Base-by-base conservation (phyloP, 2,113 vertebrate species). In the Entelurus aequoreus region DNA sequence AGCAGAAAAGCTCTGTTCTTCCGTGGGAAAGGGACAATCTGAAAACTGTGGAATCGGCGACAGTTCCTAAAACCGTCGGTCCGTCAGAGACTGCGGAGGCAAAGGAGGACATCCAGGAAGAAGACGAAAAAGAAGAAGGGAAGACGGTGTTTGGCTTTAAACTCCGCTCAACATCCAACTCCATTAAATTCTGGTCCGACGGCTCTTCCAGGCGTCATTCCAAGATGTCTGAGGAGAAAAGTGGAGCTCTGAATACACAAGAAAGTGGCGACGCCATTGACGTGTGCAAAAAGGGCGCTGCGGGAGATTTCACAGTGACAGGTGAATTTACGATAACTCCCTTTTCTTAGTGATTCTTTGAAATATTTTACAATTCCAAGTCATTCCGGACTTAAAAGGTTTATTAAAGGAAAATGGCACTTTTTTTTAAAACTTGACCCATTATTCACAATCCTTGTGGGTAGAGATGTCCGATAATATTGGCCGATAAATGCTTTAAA, bases 91-190 rank as follows among this genome's bases (percentile, higher is more conserved):
- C 69, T 48, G 35, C 38, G 13, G 83, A 72, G 47, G 16, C 66
- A 16, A 4, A 68, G 51, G 69, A 88, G 48, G 68, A 89, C 61
- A 69, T 71, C 2, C 76, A 69, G 40, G 62, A 69, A 16, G 68
- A 74, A 6, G 90, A 91, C 48, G 82, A 86, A 48, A 91, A 79
- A 16, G 68, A 74, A 6, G 90, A 91, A 50, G 82, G 87, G 47
- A 91, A 79, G 78, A 88, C 58, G 37, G 81, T 90, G 19, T 98
- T 96, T 77, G 92, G 92, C 12, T 76, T 96, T 48, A 96, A 93
- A 78, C 91, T 99, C 28, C 93, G 95, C 61, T 92, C 93, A 69
- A 96, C 93, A 0, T 94, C 93, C 4, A 85, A 92, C 47, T 93
- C 92, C 1, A 62, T 91, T 57, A 93, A 79, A 80, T 83, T 86